These are phyloP conservation scores for Ochotona curzoniae DNA, from an alignment of 2,113 vertebrate species.

Conservation along the genomic window DNA sequence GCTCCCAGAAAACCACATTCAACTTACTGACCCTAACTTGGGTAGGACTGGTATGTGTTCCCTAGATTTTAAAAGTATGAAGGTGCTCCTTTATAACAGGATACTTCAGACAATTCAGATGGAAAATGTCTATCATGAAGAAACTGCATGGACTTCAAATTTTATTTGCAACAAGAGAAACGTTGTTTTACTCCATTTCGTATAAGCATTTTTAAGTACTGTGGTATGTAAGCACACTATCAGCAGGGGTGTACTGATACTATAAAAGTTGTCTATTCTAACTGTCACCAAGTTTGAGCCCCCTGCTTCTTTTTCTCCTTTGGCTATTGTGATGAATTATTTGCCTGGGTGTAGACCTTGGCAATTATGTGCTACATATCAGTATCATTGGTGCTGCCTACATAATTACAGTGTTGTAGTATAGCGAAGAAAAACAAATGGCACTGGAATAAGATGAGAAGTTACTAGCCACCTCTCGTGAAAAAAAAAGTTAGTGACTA, in stretches of 20 bases:
- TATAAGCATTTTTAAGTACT: too few relatives aligned
- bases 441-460: constrained; percentile 35
- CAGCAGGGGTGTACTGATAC: background rate
- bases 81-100: background rate
- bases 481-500: background rate
- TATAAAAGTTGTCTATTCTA: background rate
- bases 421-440: constrained; percentile 33
- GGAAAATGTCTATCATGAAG: too few relatives aligned
- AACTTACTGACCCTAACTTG: background rate
- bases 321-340: constrained; percentile 7
- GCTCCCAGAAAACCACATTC: background rate
- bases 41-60: background rate
- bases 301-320: background rate
- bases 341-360: constrained; percentile 25
- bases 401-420: constrained; percentile 5
- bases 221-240: background rate
- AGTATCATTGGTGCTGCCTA: background rate
- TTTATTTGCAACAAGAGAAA: too few relatives aligned
- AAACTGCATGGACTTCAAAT: too few relatives aligned
- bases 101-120: too few relatives aligned
- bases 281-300: background rate
- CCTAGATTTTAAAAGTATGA: background rate
- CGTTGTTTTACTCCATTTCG: too few relatives aligned
- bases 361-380: background rate
- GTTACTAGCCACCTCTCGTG: background rate